phyloP scores from a whole-genome alignment of 2,888 invertebrate species.

The Dasypolia templi region DNA sequence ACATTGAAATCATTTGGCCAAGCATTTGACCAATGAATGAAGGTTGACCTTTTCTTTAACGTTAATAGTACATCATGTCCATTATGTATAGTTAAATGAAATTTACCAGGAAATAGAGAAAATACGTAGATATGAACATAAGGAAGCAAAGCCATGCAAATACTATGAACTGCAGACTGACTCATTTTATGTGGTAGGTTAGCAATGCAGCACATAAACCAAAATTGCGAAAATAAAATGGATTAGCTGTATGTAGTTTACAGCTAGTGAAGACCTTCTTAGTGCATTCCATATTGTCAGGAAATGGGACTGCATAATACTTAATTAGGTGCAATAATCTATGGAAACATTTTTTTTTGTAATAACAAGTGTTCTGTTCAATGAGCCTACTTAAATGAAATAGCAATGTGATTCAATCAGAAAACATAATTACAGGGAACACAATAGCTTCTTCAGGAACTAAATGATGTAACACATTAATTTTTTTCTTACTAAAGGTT shows the following conservation, averaged over 20 bases:
- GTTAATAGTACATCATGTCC: too few species aligned
- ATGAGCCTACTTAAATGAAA: constrained; percentile 18
- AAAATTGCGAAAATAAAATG: constrained; percentile 11
- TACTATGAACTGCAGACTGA: neutral
- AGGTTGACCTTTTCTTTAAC: too few species aligned
- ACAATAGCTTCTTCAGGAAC: neutral
- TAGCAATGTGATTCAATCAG: constrained; percentile 17
- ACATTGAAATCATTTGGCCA: too few species aligned
- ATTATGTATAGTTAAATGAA: neutral
- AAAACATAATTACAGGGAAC: neutral
- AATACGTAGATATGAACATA: neutral
- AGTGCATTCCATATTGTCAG: neutral
- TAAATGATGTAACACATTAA: neutral
- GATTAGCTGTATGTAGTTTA: neutral
- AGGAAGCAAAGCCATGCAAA: constrained; percentile 14
- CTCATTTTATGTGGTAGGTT: neutral
- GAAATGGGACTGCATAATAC: neutral
- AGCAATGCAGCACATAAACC: neutral
- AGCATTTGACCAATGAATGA: too few species aligned
- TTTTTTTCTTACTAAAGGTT: neutral
- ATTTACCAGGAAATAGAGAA: constrained; percentile 10
- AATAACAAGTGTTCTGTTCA: neutral
- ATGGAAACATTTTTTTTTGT: neutral
- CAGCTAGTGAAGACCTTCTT: neutral
- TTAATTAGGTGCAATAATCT: neutral